Base-by-base conservation (phyloP, 1,140 invertebrate genomes). In the Drosophila aff. region DNA sequence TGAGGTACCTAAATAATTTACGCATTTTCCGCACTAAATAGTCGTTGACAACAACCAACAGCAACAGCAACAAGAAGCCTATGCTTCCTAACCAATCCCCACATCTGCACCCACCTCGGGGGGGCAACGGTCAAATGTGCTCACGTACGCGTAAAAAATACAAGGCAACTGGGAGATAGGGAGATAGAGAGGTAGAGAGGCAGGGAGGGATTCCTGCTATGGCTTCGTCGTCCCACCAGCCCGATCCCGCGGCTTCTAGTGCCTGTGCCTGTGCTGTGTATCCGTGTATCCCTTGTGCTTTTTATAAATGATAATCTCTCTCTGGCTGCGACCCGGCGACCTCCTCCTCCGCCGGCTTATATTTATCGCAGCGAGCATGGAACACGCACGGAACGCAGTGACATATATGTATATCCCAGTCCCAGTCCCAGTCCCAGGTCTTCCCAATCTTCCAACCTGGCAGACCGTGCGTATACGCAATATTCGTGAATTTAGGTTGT, bases 11-110 rank as follows among this genome's bases (percentile, higher is more conserved):
- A 74, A 89, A 87, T 90, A 79, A 90, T 89, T 89, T 79, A 81
- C 69, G 63, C 73, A 90, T 90, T 89, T 90, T 81, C 69, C 82
- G 85, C 69, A 81, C 85, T 84, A 81, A 89, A 90, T 90, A 84
- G 81, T 73, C 69, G 84, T 72, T 81, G 81, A 78, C 81, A 87
- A 83, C 23, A 23, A 23, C 23, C 77, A 55, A 43, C 47, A 65
- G 47, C 47, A 65, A 63, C 75, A 72, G 4, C 38, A 23, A 23
- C 57, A 65, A 64, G 66, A 69, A 5, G 7, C 47, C 47, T 16
- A 16, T 49, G 2, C 23, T 26, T 26, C 73, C 43, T 28, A 43
- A 23, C 21, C 36, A n/a, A 15, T 8, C 1, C 55, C n/a, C 15
- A 21, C 59, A 46, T 53, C 43, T n/a, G 16, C 63, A 63, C 26